These are phyloP conservation scores for Dendroctonus ponderosae DNA, from an alignment of 1,140 invertebrate genomes.

Conservation along the genomic window DNA sequence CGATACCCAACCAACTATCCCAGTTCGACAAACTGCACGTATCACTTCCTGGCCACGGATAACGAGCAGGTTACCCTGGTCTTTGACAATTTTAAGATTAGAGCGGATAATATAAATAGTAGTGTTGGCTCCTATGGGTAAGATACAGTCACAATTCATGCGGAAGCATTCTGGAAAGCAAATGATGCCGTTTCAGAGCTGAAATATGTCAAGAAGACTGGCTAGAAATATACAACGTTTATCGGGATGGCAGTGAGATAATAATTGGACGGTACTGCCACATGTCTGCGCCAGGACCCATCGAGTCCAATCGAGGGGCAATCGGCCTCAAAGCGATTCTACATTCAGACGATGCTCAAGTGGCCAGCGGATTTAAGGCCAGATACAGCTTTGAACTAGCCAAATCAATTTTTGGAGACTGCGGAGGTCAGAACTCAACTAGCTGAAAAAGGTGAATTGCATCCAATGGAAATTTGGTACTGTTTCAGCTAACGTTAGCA, in stretches of 20 bases:
- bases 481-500: conserved; percentile 70
- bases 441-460: neutral
- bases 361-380: conserved; percentile 88
- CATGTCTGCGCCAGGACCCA: conserved; percentile 79
- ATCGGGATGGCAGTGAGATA: conserved; percentile 73
- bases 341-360: conserved; percentile 78
- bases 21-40: conserved; percentile 88
- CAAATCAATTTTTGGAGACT: conserved; percentile 87
- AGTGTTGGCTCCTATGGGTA: conserved; percentile 64
- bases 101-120: conserved; percentile 62
- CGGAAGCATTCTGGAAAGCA: neutral
- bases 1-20: conserved; percentile 95
- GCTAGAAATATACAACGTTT: conserved; percentile 89
- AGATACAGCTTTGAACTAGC: conserved; percentile 81
- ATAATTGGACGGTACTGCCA: conserved; percentile 85
- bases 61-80: conserved; percentile 90
- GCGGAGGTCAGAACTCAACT: conserved; percentile 60
- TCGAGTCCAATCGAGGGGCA: conserved; percentile 84
- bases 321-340: conserved; percentile 79
- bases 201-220: conserved; percentile 86
- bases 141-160: neutral
- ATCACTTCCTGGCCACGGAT: conserved; percentile 78
- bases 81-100: conserved; percentile 90
- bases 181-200: conserved; percentile 51
- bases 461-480: neutral